Percentiles rank a stretch among this genome's conserved stretches.
Conservation (phyloP, 2,888 invertebrate genomes). For the Chirona hameri region DNA sequence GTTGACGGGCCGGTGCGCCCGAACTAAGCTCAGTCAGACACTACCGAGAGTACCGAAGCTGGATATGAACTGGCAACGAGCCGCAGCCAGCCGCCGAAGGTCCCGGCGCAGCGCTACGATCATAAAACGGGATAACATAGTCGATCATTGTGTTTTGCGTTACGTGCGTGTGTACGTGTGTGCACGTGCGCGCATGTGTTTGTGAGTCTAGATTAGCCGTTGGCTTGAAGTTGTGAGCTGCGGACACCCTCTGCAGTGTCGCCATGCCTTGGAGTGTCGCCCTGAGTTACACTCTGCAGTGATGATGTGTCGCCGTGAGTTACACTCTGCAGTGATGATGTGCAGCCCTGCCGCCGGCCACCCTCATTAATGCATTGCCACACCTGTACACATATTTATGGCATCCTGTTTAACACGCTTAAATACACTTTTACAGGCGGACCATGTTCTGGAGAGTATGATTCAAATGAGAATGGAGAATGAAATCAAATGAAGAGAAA, state of each 20-base stretch:
- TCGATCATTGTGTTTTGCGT: not conserved
- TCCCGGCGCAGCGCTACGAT: no score
- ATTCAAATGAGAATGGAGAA: no score
- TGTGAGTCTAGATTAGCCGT: not conserved
- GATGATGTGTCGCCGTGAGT: not conserved
- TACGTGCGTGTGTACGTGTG: not conserved
- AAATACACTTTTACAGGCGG: conserved; percentile 1
- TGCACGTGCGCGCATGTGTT: no score
- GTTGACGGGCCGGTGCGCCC: no score
- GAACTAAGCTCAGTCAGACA: no score
- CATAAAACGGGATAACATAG: not conserved
- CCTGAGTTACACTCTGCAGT: not conserved
- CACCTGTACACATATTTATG: not conserved
- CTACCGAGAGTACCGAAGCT: no score
- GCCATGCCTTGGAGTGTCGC: no score
- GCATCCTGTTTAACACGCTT: not conserved
- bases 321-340: not conserved
- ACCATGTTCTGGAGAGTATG: not conserved
- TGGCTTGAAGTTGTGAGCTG: not conserved
- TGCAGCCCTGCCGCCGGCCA: not conserved
- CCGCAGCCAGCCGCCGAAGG: no score
- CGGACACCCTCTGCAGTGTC: no score
- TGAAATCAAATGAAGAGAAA: not conserved
- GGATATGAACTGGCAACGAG: no score
- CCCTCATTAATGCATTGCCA: not conserved